Evolutionary conservation across 1,140 invertebrate species (phyloP), one percentile per base, ranked within the genome.

Genomic region (Dreissena polymorpha): DNA sequence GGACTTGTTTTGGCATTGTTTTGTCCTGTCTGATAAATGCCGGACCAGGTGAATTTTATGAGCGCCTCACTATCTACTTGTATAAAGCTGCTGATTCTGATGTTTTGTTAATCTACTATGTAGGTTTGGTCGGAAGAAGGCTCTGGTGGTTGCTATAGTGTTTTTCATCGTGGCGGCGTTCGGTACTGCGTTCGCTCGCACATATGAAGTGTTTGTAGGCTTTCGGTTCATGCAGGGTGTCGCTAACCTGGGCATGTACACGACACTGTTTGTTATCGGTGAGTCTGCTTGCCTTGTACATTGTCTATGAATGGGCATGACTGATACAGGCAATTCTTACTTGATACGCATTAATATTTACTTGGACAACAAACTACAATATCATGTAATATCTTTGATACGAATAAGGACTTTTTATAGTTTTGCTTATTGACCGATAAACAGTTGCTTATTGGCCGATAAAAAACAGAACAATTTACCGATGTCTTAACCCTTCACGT

Each of bases 251-350:
- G 86, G 81, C 10, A 64, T 85, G 14, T 89, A 88, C 74, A 72
- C 89, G 73, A 79, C 79, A 27, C 57, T 80, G 25, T 89, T 88
- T 83, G 85, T 89, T 13, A 76, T 90, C n/a, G 86, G 87, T 87
- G 74, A 72, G 86, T 80, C 71, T 49, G 6, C 64, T 65, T 14
- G 27, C 27, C 25, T 12, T 50, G 3, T 10, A 49, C 10, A 6
- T 65, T 1, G 14, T 71, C 39, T 55, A 16, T 23, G 7, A 0
- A 18, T 57, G 50, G 21, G 25, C 10, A n/a, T 71, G 0, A 49
- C 27, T 25, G 16, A 12, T 10, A 51, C 25, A 57, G 23, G 13
- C 16, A 5, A 2, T 0, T 55, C 64, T 50, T 68, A 63, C 39
- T 50, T 18, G 10, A 25, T 69, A 21, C 29, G 7, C 21, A 8